Base-by-base conservation (phyloP, 2,113 vertebrate genomes). In the Lates calcarifer region DNA sequence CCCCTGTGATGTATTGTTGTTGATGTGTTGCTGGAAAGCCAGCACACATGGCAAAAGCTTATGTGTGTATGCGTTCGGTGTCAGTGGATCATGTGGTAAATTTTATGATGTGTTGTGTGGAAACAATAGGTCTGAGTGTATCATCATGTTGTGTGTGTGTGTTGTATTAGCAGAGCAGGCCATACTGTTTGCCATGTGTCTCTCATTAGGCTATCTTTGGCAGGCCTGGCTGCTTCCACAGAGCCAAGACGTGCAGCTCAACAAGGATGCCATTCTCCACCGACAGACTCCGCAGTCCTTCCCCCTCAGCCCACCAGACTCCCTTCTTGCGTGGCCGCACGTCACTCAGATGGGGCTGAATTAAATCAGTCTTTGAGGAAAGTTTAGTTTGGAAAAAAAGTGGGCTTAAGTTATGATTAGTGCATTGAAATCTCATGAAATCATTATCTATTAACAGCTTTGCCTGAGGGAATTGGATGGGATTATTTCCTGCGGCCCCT, bases 151-250 rank as follows among this genome's bases (percentile, higher is more conserved):
- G 81, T 67, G 75, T 71, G 83, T 41, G 75, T 71, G 86, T 58
- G 79, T 82, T 83, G 73, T 67, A 63, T 53, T 75, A 79, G 71
- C 72, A 13, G 81, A 69, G 68, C 55, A 13, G 76, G 60, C 69
- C 63, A 10, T 71, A 57, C 76, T 57, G 75, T 86, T 68, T 84
- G 75, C 88, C 89, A 91, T 93, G 89, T 88, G 88, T 84, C 85
- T 92, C 82, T 90, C 81, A 81, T 92, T 92, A 91, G 66, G 63
- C 71, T 66, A 70, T 89, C 77, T 90, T 89, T 88, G 83, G 85
- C 86, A 69, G 68, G 45, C 73, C 49, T 6, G 74, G 68, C 68
- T 69, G 64, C 77, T 76, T 85, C 76, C 84, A 82, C 79, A 61
- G 73, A 77, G 81, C 82, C 13, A 55, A 82, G 80, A 72, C 58